Evolutionary conservation across 2,113 vertebrate genomes (phyloP).

Genomic region (Alexandromys fortis): DNA sequence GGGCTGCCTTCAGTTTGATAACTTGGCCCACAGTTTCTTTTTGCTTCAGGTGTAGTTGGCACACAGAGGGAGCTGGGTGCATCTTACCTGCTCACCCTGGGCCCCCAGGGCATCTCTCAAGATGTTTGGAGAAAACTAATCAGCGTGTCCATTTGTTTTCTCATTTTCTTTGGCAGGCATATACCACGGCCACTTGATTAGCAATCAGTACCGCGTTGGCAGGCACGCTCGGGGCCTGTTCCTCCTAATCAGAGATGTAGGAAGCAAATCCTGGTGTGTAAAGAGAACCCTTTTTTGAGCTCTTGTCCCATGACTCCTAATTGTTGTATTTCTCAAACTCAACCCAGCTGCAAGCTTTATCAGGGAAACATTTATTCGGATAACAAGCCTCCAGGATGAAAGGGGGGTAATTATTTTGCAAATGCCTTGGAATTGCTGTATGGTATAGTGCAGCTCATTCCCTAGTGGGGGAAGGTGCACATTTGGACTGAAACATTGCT

Average conservation of each 20-base stretch:
- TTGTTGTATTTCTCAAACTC: conserved; percentile 78
- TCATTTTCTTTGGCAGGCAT: conserved; percentile 61
- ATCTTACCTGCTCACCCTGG: conserved; percentile 13
- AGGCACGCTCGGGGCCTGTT: background rate
- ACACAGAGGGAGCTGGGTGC: background rate
- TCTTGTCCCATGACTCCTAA: conserved; percentile 78
- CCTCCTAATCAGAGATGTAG: conserved; percentile 72
- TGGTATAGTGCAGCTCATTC: conserved; percentile 27
- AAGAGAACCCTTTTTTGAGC: conserved; percentile 75
- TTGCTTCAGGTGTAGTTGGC: background rate
- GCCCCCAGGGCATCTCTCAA: conserved; percentile 12
- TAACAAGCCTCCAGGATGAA: conserved; percentile 73
- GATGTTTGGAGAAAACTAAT: conserved; percentile 79
- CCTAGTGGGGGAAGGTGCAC: conserved; percentile 49
- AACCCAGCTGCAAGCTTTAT: conserved; percentile 80
- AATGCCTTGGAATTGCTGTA: conserved; percentile 66
- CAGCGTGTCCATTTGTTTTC: conserved; percentile 71
- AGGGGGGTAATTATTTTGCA: conserved; percentile 74
- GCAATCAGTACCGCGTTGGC: conserved; percentile 72
- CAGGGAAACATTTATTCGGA: conserved; percentile 82
- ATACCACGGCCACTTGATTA: conserved; percentile 78
- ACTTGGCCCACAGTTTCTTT: background rate
- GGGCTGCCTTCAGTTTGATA: background rate
- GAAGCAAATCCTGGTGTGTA: conserved; percentile 66
- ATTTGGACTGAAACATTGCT: conserved; percentile 57